Base-by-base conservation (phyloP, 2,888 invertebrate genomes). In the Tetragonisca angustula region DNA sequence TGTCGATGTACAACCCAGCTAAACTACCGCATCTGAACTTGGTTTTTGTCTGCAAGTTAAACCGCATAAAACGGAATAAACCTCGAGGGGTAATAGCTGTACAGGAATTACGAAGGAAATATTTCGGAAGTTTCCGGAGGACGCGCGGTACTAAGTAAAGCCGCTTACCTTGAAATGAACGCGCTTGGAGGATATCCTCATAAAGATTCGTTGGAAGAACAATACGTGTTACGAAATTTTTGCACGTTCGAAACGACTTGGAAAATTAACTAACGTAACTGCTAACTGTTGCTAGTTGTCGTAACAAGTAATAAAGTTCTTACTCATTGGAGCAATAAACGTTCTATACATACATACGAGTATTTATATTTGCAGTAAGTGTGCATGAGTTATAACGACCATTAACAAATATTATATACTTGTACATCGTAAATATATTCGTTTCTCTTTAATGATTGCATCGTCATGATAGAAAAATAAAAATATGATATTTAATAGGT, bases 11-110 rank as follows among this genome's bases (percentile, higher is more conserved):
- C 36, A 61, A 62, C 50, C 19, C 43, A 68, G 36, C 62, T 70
- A 62, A 76, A 50, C 69, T 61, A 65, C 32, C 65, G 52, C 49
- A 43, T n/a, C 27, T 32, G 24, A 67, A 59, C 71, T 62, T 67
- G 36, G 27, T 32, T 68, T 49, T 69, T 56, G n/a, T 21, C n/a
- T 21, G 50, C 27, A 70, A 61, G 59, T 74, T 70, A 65, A 70
- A 82, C 56, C 70, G 61, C 61, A 59, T 64, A 75, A 75, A 82
- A 75, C 59, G 64, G 54, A 75, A 75, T 49, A 79, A 79, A 64
- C 19, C 13, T 9, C 24, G 19, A n/a, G 61, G 11, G 0, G 15
- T 49, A 61, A 72, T 49, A 13, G 61, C 27, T 13, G 27, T 49
- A 19, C 24, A 49, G 27, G 71, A 61, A 72, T 68, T 72, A 64